A percentile compares a stretch with the other conserved stretches of the same genome.
Evolutionary conservation across 1,140 invertebrate genomes (phyloP).

Genomic region (Dreissena rostriformis): DNA sequence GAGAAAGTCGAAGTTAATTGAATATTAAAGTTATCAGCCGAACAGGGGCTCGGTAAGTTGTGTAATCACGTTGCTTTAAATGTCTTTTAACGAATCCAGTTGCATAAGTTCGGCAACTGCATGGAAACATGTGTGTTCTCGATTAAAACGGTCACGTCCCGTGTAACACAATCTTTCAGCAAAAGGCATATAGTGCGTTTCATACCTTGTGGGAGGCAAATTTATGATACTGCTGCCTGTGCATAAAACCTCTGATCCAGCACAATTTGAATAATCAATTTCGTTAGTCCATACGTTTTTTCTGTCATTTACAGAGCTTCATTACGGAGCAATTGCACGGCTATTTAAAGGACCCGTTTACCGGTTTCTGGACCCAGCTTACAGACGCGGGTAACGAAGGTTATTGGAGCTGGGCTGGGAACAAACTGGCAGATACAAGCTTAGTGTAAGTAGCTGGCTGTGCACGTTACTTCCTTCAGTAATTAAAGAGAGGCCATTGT

Average conservation of each 20-base stretch:
- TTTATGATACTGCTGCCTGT: neutral
- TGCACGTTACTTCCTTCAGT: no score
- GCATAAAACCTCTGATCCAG: neutral
- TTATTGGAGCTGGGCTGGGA: conserved; percentile 23
- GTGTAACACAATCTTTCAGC: no score
- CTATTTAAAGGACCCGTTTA: neutral
- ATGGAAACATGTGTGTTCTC: no score
- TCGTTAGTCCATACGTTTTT: neutral
- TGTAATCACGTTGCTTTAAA: no score
- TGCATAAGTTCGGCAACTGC: no score
- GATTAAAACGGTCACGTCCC: no score
- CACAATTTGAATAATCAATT: neutral
- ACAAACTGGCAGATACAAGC: neutral
- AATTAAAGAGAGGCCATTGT: no score
- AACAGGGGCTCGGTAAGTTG: no score
- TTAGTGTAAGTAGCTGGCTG: conserved; percentile 12
- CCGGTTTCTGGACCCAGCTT: conserved; percentile 24
- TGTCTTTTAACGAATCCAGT: no score
- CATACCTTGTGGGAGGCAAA: neutral
- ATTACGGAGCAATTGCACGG: neutral
- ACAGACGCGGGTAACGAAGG: conserved; percentile 9
- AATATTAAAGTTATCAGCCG: no score
- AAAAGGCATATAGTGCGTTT: no score
- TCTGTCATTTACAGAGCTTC: conserved; percentile 15
- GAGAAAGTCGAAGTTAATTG: no score